A percentile compares a stretch with the other conserved stretches of the same genome.
These are phyloP conservation scores for Drosophila macrospina DNA, from an alignment of 2,888 invertebrate genomes.

Conservation along the genomic window DNA sequence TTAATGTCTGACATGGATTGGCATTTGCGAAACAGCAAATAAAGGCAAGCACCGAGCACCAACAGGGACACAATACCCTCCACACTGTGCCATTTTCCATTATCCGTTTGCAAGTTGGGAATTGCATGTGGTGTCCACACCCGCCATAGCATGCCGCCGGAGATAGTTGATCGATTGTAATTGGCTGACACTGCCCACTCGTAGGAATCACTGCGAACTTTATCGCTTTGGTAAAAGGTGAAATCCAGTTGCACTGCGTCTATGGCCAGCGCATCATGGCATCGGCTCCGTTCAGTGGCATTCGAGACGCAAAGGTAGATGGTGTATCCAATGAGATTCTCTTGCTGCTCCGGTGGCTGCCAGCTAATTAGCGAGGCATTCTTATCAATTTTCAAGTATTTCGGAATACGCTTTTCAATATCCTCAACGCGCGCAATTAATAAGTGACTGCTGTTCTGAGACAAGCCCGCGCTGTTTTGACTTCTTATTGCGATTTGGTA, in stretches of 20 bases:
- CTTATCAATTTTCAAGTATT: background rate
- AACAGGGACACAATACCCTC: conserved; percentile 23
- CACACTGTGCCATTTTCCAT: background rate
- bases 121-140: background rate
- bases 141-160: conserved; percentile 48
- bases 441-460: conserved; percentile 29
- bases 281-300: background rate
- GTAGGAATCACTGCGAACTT: background rate
- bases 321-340: conserved; percentile 28
- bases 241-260: background rate
- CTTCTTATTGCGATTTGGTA: conserved; percentile 33
- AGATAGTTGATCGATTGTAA: background rate
- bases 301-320: conserved; percentile 39
- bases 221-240: no score
- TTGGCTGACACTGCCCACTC: conserved; percentile 38
- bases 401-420: conserved; percentile 1
- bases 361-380: background rate
- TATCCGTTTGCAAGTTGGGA: background rate
- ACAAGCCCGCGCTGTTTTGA: conserved; percentile 41
- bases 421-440: conserved; percentile 1
- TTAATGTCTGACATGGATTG: conserved; percentile 18
- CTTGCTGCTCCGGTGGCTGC: conserved; percentile 13
- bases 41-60: conserved; percentile 1
- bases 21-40: background rate
- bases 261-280: conserved; percentile 2